Percentiles rank a stretch among this genome's conserved stretches.
Conservation (phyloP, 2,113 vertebrate species). For the Scophthalmus maximus region DNA sequence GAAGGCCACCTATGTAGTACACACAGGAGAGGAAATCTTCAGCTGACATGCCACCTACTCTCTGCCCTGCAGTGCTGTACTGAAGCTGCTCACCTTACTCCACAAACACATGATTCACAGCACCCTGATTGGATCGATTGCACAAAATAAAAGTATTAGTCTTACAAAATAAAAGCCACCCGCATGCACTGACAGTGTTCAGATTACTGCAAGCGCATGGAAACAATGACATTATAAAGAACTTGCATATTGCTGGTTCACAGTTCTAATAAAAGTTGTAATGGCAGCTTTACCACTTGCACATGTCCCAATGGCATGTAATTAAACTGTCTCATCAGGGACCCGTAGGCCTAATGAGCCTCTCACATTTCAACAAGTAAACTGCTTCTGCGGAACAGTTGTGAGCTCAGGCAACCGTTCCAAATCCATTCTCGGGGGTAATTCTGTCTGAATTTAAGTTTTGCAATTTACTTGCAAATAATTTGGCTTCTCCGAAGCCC, state of each 20-base stretch:
- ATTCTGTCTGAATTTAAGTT: slow-evolving; percentile 64
- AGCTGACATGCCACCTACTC: neutral
- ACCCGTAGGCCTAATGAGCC: slow-evolving; percentile 69
- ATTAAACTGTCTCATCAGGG: slow-evolving; percentile 78
- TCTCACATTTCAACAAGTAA: slow-evolving; percentile 73
- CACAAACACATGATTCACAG: neutral
- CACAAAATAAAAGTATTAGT: neutral
- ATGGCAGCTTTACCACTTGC: slow-evolving; percentile 55
- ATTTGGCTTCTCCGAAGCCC: slow-evolving; percentile 43
- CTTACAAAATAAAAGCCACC: neutral
- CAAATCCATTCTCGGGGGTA: slow-evolving; percentile 51
- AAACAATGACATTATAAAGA: slow-evolving; percentile 38
- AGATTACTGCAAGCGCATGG: neutral
- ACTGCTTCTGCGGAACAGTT: slow-evolving; percentile 62
- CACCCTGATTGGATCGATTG: too few relatives aligned
- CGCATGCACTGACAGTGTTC: neutral
- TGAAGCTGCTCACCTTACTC: slow-evolving; percentile 6
- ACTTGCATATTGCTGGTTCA: slow-evolving; percentile 35
- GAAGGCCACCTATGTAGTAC: slow-evolving; percentile 16
- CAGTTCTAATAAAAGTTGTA: slow-evolving; percentile 55
- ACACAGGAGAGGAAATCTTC: slow-evolving; percentile 14
- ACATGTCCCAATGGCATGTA: slow-evolving; percentile 67
- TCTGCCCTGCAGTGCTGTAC: neutral
- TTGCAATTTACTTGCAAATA: slow-evolving; percentile 67
- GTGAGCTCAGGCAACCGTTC: slow-evolving; percentile 50